Base-by-base conservation (phyloP, 1,140 invertebrate genomes). In the Anastatus disparis region DNA sequence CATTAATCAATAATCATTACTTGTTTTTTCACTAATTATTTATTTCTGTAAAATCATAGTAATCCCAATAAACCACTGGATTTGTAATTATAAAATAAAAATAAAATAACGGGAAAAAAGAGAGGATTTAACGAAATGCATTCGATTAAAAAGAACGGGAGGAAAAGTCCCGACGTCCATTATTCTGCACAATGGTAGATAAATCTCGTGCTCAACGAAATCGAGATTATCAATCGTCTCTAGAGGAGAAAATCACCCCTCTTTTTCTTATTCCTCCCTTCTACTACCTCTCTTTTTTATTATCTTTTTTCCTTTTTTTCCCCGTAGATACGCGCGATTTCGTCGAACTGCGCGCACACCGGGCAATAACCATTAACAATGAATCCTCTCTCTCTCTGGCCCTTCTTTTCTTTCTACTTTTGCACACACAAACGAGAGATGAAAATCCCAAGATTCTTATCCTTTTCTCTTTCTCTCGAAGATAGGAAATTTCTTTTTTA, bases 311-410 rank as follows among this genome's bases (percentile, higher is more conserved):
- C 27, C 26, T 27, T 29, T 59, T 68, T 44, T 68, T 38, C 8
- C 24, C 52, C 15, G 9, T 44, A 8, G 15, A 27, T 35, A 42
- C 42, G 66, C 29, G 46, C 56, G 56, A 69, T 69, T 69, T 61
- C 42, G 40, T 55, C 50, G 50, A 65, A 65, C 63, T 65, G 15
- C 12, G n/a, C n/a, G n/a, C n/a, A n/a, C n/a, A n/a, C 58, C 9
- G 20, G 55, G 66, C 46, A 61, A 69, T 69, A 69, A 69, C 66
- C 44, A 61, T 69, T 61, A 69, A 61, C 56, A 61, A 69, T 42
- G 44, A 50, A 68, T 68, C 55, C 55, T n/a, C n/a, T n/a, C n/a
- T n/a, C n/a, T n/a, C n/a, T n/a, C n/a, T n/a, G n/a, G n/a, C n/a
- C n/a, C n/a, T n/a, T n/a, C n/a, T n/a, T n/a, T n/a, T n/a, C n/a